Percentiles rank a stretch among this genome's conserved stretches.
phyloP scores from a whole-genome alignment of 2,797 vertebrate genomes.

The Tragelaphus eurycerus region DNA sequence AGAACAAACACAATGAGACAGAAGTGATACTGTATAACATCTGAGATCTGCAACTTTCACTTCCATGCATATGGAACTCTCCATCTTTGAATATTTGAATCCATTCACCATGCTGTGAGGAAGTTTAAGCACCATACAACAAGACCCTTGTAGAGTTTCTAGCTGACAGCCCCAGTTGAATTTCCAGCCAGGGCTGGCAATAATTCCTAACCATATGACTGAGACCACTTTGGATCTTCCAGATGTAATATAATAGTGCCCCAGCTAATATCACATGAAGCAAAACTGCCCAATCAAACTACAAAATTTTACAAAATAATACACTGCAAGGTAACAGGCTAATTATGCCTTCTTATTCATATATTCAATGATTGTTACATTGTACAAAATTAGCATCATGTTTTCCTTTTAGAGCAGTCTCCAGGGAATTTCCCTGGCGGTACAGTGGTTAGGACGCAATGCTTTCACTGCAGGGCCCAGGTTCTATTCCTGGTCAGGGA shows the following conservation, averaged over 20 bases:
- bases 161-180: neutral
- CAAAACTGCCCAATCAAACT: neutral
- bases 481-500: neutral
- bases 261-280: neutral
- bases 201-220: neutral
- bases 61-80: neutral
- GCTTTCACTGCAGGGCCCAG: neutral
- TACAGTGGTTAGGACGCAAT: neutral
- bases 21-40: neutral
- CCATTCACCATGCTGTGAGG: neutral
- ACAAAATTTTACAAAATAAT: neutral
- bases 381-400: neutral
- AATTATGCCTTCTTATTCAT: neutral
- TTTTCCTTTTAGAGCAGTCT: neutral
- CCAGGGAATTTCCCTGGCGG: neutral
- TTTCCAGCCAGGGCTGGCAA: neutral
- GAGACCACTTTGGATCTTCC: neutral
- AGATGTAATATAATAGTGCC: neutral
- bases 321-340: neutral
- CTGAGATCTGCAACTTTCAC: neutral
- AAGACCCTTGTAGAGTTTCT: neutral
- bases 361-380: neutral
- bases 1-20: neutral
- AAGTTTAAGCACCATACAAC: neutral
- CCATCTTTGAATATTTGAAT: neutral